A percentile compares a stretch with the other conserved stretches of the same genome.
Evolutionary conservation across 2,888 invertebrate genomes (phyloP).

Genomic region (Campopleginae sp.): DNA sequence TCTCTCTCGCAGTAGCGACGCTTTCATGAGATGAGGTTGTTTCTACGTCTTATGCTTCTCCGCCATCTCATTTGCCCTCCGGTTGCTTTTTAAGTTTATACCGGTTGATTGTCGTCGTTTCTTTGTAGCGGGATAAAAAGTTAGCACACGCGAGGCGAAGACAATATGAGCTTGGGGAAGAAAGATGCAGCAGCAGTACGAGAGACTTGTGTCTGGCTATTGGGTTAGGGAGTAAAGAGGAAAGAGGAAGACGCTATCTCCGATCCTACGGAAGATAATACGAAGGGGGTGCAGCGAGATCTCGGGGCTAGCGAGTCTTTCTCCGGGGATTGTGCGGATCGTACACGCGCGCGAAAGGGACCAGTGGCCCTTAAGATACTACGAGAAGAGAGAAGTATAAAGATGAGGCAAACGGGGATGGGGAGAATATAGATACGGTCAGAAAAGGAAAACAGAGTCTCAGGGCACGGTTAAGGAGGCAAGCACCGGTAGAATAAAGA

Average conservation of each 20-base stretch:
- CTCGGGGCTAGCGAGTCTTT: conserved; percentile 70
- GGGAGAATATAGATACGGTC: conserved; percentile 65
- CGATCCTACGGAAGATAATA: conserved; percentile 82
- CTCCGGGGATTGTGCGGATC: conserved; percentile 68
- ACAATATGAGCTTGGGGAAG: conserved; percentile 80
- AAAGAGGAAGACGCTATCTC: conserved; percentile 78
- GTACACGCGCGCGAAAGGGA: conserved; percentile 40
- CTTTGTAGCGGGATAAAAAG: conserved; percentile 55
- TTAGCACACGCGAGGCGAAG: conserved; percentile 69
- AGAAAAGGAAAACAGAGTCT: conserved; percentile 38
- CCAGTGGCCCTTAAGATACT: conserved; percentile 49
- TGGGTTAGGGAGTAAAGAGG: conserved; percentile 60
- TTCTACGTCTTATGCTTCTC: conserved; percentile 38
- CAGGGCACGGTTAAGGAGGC: conserved; percentile 51
- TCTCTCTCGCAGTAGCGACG: background rate
- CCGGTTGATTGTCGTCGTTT: conserved; percentile 39
- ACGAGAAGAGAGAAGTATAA: conserved; percentile 40
- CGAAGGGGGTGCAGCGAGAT: conserved; percentile 68
- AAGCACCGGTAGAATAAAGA: conserved; percentile 72
- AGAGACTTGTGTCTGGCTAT: conserved; percentile 51
- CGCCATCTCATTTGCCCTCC: background rate
- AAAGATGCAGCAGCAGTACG: conserved; percentile 27
- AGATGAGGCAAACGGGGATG: conserved; percentile 62
- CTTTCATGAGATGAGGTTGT: conserved; percentile 23
- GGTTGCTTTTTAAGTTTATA: conserved; percentile 18